A percentile compares a stretch with the other conserved stretches of the same genome.
Conservation (phyloP, 2,113 vertebrate species). For the Apistogramma diplotaenia region DNA sequence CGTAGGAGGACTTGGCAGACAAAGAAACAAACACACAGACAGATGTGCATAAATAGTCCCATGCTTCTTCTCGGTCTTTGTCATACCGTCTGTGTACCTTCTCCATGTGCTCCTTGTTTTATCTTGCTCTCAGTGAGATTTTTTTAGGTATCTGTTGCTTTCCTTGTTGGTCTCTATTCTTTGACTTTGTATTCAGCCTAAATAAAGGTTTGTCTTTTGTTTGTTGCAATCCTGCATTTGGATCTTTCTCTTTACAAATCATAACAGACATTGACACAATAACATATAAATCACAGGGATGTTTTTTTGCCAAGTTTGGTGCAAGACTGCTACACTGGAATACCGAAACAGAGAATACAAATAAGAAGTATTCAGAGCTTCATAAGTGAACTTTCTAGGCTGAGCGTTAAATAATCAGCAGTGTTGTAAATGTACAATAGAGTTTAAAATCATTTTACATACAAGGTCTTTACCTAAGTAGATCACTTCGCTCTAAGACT, state of each 20-base stretch:
- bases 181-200: not conserved
- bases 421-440: too few species aligned
- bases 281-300: not conserved
- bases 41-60: not conserved
- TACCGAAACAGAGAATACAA: not conserved
- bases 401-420: not conserved
- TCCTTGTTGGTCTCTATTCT: not conserved
- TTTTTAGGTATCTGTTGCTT: not conserved
- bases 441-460: too few species aligned
- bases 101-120: not conserved
- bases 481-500: too few species aligned
- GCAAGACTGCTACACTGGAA: not conserved
- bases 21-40: not conserved
- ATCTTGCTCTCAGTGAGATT: not conserved
- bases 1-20: not conserved
- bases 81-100: not conserved
- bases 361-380: not conserved
- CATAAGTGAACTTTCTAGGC: not conserved
- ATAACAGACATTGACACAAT: not conserved
- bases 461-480: too few species aligned
- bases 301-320: not conserved
- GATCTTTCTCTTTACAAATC: not conserved
- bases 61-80: not conserved
- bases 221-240: not conserved
- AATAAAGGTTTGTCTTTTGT: not conserved